Evolutionary conservation across 2,797 vertebrate species (phyloP).

Genomic region (Falco naumanni): DNA sequence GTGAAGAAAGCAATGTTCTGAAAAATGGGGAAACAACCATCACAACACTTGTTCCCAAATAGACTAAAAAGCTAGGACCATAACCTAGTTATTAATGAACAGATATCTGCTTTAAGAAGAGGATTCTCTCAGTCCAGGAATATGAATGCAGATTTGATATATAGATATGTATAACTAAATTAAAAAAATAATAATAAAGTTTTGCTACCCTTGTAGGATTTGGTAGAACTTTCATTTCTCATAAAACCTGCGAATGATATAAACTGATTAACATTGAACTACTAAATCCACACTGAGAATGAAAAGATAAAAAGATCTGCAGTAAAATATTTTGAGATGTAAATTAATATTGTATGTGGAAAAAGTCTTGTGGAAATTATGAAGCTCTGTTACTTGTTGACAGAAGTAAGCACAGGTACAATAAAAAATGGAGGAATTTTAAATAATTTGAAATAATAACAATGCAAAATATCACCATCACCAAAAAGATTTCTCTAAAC

Average conservation of each 20-base stretch:
- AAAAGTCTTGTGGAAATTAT: background rate
- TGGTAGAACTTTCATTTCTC: background rate
- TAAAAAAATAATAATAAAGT: background rate
- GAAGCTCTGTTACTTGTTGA: background rate
- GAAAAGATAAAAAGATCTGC: background rate
- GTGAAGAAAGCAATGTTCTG: background rate
- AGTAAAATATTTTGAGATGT: background rate
- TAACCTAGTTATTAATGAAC: background rate
- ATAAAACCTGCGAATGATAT: background rate
- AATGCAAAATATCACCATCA: background rate
- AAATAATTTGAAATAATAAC: background rate
- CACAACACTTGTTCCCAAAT: background rate
- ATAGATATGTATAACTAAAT: background rate
- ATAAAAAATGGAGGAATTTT: background rate
- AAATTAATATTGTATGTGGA: background rate
- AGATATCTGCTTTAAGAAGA: background rate
- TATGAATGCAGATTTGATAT: background rate
- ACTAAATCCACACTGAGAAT: background rate
- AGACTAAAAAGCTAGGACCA: background rate
- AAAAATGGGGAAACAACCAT: background rate
- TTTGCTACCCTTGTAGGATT: background rate
- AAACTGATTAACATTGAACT: background rate
- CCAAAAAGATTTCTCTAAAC: background rate
- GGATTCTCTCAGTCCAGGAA: background rate
- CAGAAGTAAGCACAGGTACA: background rate